These are phyloP conservation scores for Odontesthes bonariensis DNA, from an alignment of 2,113 vertebrate genomes.

Conservation along the genomic window DNA sequence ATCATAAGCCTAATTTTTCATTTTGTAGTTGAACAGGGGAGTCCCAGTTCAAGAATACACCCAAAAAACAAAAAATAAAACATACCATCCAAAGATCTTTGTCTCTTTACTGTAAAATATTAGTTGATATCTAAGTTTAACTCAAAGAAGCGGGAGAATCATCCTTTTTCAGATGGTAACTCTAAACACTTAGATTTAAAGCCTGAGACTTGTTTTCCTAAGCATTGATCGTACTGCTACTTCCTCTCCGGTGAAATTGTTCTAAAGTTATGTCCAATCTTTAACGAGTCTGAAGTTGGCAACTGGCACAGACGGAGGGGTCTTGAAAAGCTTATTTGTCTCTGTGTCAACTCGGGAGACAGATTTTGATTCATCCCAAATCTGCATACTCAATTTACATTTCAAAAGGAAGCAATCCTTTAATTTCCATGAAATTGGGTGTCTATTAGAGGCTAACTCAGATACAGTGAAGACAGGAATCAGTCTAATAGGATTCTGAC, in stretches of 20 bases:
- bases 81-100: neutral
- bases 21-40: too few species aligned
- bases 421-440: conserved; percentile 80
- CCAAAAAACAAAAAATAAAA: too few species aligned
- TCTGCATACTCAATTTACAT: conserved; percentile 77
- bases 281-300: conserved; percentile 70
- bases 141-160: conserved; percentile 1
- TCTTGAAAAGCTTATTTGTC: conserved; percentile 69
- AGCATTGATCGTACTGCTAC: conserved; percentile 22
- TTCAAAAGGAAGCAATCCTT: conserved; percentile 75
- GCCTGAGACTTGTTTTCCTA: conserved; percentile 46
- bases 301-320: conserved; percentile 52
- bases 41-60: too few species aligned
- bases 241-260: conserved; percentile 34
- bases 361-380: conserved; percentile 74
- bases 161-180: conserved; percentile 15
- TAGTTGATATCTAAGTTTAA: conserved; percentile 5
- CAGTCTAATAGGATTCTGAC: conserved; percentile 47
- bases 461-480: conserved; percentile 50
- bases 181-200: conserved; percentile 39
- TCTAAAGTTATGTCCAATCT: conserved; percentile 46
- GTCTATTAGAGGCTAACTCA: conserved; percentile 64
- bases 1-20: too few species aligned
- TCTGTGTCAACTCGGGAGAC: conserved; percentile 69
- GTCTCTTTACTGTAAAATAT: conserved; percentile 10